phyloP scores from a whole-genome alignment of 2,888 invertebrate species.

The Julus scanicus region DNA sequence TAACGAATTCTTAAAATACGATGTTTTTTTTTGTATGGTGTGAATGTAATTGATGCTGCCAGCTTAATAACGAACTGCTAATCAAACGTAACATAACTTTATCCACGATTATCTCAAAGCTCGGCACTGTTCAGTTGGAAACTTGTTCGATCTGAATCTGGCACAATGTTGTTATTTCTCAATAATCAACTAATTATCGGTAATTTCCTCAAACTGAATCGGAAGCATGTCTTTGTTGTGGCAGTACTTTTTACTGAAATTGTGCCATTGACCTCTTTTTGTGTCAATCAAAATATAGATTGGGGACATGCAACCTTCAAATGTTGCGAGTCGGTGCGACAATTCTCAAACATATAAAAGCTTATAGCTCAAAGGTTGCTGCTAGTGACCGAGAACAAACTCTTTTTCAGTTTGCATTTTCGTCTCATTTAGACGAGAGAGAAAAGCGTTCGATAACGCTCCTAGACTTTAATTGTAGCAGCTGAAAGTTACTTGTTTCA shows the following conservation, averaged over 20 bases:
- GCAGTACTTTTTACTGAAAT: not conserved
- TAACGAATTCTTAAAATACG: too few species aligned
- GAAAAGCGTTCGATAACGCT: not conserved
- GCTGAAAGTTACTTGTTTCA: not conserved
- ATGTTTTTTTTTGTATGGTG: too few species aligned
- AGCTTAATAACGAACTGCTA: too few species aligned
- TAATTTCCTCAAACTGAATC: not conserved
- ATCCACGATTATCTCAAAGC: too few species aligned
- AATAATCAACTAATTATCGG: not conserved
- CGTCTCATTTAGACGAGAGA: not conserved
- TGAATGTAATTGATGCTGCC: too few species aligned
- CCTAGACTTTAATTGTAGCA: not conserved
- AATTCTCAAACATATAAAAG: not conserved
- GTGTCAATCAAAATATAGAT: not conserved
- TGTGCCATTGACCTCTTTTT: not conserved
- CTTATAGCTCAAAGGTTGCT: not conserved
- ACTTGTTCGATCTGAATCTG: too few species aligned
- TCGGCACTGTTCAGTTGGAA: too few species aligned
- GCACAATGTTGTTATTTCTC: not conserved
- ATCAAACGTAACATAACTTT: too few species aligned
- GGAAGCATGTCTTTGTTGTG: not conserved
- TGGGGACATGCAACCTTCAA: not conserved
- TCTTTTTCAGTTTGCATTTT: not conserved
- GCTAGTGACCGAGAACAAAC: not conserved
- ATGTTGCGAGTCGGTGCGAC: not conserved